Conservation (phyloP, 1,140 invertebrate species). For the Melipona quadrifasciata region DNA sequence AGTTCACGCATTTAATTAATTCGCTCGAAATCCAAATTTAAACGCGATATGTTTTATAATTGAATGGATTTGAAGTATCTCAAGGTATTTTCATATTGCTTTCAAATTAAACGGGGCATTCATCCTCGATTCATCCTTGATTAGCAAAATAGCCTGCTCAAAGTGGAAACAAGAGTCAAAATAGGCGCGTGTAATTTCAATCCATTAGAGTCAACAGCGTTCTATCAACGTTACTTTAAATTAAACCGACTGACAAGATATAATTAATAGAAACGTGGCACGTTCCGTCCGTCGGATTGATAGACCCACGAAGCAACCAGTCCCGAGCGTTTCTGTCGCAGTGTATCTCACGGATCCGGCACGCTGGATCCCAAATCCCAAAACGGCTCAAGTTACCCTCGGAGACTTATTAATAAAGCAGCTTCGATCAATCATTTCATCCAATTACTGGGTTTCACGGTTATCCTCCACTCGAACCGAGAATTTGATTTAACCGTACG, state of each 20-base stretch:
- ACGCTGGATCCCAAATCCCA: constrained; percentile 45
- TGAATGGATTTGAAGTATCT: not conserved
- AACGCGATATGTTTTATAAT: not conserved
- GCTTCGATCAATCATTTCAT: constrained; percentile 46
- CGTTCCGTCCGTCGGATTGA: constrained; percentile 44
- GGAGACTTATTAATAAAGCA: constrained; percentile 55
- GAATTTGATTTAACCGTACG: not conserved
- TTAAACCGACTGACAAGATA: not conserved
- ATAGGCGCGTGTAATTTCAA: not conserved
- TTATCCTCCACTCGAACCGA: not conserved
- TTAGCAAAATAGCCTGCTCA: accelerated
- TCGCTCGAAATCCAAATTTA: no score
- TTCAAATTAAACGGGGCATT: not conserved
- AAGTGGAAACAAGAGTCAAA: not conserved
- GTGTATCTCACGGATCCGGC: not conserved
- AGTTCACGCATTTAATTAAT: no score
- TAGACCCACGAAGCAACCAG: not conserved
- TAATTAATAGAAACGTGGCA: not conserved
- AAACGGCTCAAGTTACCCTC: constrained; percentile 50
- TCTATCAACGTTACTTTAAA: not conserved
- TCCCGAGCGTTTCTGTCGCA: constrained; percentile 12
- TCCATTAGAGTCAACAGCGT: not conserved
- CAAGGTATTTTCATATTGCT: not conserved
- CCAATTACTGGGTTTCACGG: constrained; percentile 48
- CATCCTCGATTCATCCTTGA: not conserved